These are phyloP conservation scores for Molossus molossus DNA, from an alignment of 2,797 vertebrate species.

Conservation along the genomic window DNA sequence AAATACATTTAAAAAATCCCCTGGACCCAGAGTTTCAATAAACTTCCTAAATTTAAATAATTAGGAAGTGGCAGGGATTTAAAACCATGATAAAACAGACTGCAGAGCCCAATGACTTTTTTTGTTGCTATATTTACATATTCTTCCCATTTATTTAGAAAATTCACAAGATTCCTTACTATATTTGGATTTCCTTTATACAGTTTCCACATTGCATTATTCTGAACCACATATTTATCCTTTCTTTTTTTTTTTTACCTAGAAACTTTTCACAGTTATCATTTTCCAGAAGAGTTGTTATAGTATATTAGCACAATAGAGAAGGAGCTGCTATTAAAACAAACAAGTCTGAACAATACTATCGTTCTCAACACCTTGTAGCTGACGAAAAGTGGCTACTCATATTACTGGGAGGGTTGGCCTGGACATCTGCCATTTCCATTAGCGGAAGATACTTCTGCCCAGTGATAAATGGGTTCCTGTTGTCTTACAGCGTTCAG, in stretches of 20 bases:
- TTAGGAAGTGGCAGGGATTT: background rate
- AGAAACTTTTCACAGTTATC: constrained; percentile 66
- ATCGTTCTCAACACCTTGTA: constrained; percentile 73
- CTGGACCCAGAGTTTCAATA: constrained; percentile 1
- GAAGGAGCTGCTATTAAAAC: constrained; percentile 55
- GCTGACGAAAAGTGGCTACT: constrained; percentile 75
- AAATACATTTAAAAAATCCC: background rate
- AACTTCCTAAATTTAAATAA: background rate
- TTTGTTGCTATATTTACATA: background rate
- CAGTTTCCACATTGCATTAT: background rate
- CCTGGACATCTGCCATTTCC: constrained; percentile 78
- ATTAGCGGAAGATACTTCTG: constrained; percentile 68
- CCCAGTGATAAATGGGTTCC: constrained; percentile 70
- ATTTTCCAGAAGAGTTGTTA: constrained; percentile 44
- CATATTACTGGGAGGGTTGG: constrained; percentile 52
- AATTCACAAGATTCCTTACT: background rate
- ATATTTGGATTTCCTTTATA: background rate
- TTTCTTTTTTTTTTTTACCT: background rate
- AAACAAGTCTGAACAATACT: constrained; percentile 64
- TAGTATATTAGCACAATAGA: constrained; percentile 52
- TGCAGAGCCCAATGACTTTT: background rate
- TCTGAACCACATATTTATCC: constrained; percentile 1
- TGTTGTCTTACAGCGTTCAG: constrained; percentile 59
- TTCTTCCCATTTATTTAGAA: constrained; percentile 41
- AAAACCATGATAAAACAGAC: background rate